Evolutionary conservation across 2,888 invertebrate genomes (phyloP), one percentile per base, ranked within the genome.

Genomic region (Mamestra brassicae): DNA sequence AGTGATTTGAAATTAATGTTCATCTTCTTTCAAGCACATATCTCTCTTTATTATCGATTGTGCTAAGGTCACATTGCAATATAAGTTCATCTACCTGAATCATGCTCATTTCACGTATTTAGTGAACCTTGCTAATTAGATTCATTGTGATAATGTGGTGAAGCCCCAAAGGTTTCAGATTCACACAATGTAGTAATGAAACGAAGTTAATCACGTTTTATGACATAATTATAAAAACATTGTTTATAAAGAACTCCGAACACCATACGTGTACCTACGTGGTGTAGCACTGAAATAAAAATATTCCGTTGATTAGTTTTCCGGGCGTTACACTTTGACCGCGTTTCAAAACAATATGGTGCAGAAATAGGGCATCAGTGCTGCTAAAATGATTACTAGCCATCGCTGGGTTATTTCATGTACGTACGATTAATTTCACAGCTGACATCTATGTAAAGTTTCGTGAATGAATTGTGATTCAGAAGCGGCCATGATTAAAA

Each of bases 261-360:
- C 72, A 58, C 34, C 47, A 60, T 58, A 60, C 38, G 52, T 38
- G 7, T 60, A 13, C 47, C 13, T 47, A 47, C 47, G 47, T 15
- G 4, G 60, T 52, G 52, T 63, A 38, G 55, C 15, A 38, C 69
- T 74, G 38, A 54, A 83, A 86, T 74, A 80, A 69, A 52, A 75
- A 80, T 60, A 70, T 80, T 67, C 50, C 66, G 77, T 68, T 87
- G 85, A 85, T 85, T 87, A 74, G 71, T 76, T 86, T 77, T 77
- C 87, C 83, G 87, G 74, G 60, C 85, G 74, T 74, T 67, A 80
- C 66, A 65, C 87, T 80, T 74, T 85, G 88, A 79, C 83, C 83
- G 73, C 60, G 76, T 83, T 88, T 79, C 68, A 76, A 85, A 82
- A 82, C 86, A 82, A 83, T 85, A 61, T 70, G 72, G 66, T 69